phyloP scores from a whole-genome alignment of 2,888 invertebrate genomes.

The Meghimatium bilineatum region DNA sequence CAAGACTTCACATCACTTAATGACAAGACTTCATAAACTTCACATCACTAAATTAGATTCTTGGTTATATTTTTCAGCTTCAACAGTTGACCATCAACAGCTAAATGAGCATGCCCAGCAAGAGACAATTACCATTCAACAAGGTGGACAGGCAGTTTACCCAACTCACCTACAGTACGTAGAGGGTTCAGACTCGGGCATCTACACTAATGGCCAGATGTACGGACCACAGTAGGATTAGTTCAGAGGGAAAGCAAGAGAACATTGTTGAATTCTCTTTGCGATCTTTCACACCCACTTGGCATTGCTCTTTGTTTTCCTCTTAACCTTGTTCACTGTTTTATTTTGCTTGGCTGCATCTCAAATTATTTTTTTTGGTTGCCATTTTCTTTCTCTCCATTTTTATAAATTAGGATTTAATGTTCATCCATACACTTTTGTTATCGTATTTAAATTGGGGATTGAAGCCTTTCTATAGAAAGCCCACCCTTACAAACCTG shows the following conservation, averaged over 20 bases:
- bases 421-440: too few relatives aligned
- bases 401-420: too few relatives aligned
- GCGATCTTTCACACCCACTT: conserved; percentile 28
- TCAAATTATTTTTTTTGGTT: too few relatives aligned
- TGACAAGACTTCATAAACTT: too few relatives aligned
- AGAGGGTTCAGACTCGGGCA: conserved; percentile 81
- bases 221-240: conserved; percentile 74
- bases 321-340: conserved; percentile 28
- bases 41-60: too few relatives aligned
- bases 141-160: conserved; percentile 78
- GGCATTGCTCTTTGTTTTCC: conserved; percentile 30
- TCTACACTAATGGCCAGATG: conserved; percentile 83
- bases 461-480: too few relatives aligned
- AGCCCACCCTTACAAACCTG: too few relatives aligned
- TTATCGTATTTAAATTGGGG: not conserved
- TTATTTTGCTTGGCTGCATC: too few relatives aligned
- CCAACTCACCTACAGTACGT: conserved; percentile 82
- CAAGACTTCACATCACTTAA: too few relatives aligned
- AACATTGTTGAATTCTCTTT: conserved; percentile 12
- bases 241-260: conserved; percentile 19
- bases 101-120: conserved; percentile 78
- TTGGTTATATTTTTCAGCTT: conserved; percentile 49
- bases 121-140: conserved; percentile 75
- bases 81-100: conserved; percentile 64
- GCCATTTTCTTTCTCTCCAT: too few relatives aligned